Evolutionary conservation across 2,888 invertebrate genomes (phyloP).

Genomic region (Andrena haemorrhoa): DNA sequence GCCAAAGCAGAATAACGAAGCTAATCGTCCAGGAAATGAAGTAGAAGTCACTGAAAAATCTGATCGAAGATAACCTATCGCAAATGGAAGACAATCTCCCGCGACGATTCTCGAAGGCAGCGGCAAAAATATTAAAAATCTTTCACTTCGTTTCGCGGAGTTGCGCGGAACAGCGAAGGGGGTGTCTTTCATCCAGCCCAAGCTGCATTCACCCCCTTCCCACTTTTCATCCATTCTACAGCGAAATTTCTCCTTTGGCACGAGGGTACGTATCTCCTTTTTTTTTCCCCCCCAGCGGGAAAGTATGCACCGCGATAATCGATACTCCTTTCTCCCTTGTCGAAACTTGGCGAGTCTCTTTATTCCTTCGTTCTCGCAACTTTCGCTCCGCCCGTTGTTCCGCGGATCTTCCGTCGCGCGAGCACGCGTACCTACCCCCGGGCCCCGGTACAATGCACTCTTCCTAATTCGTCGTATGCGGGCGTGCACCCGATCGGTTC

Average conservation of each 20-base stretch:
- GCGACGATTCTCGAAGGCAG: constrained; percentile 10
- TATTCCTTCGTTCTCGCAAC: constrained; percentile 8
- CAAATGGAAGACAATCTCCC: too few relatives aligned
- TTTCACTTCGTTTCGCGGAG: constrained; percentile 20
- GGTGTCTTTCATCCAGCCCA: constrained; percentile 46
- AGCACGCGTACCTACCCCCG: background rate
- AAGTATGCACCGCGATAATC: constrained; percentile 40
- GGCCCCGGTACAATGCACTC: constrained; percentile 30
- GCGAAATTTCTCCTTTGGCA: constrained; percentile 42
- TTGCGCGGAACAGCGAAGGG: background rate
- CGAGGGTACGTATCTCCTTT: constrained; percentile 35
- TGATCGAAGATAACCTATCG: too few relatives aligned
- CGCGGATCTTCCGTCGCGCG: background rate
- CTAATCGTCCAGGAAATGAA: too few relatives aligned
- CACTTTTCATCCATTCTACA: background rate
- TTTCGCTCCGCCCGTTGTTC: background rate
- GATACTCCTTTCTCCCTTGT: constrained; percentile 33
- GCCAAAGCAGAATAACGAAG: too few relatives aligned
- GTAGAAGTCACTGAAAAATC: too few relatives aligned
- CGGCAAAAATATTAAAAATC: constrained; percentile 27
- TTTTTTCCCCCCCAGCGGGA: constrained; percentile 6
- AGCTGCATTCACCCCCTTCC: constrained; percentile 36
- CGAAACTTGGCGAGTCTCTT: constrained; percentile 29
- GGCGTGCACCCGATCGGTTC: constrained; percentile 48
- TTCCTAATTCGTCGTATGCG: constrained; percentile 50